A percentile compares a stretch with the other conserved stretches of the same genome.
Evolutionary conservation across 2,797 vertebrate species (phyloP).

Genomic region (Amphiprion clarkii): DNA sequence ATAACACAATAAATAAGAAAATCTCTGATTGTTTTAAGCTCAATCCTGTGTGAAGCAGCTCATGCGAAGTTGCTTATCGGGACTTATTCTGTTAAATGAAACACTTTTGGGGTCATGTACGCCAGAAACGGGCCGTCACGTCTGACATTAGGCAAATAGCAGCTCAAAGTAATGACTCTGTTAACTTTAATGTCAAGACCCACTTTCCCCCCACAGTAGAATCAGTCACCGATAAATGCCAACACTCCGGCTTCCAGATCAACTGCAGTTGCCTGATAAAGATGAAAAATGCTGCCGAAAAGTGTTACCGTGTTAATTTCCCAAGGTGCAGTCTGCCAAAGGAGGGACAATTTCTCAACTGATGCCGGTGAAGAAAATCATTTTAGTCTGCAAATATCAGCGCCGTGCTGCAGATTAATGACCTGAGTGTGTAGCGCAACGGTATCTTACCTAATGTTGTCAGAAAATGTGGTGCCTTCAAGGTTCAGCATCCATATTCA

Average conservation of each 20-base stretch:
- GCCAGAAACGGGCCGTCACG: no score
- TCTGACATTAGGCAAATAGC: no score
- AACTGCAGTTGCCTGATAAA: slow-evolving; percentile 33
- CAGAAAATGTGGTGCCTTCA: no score
- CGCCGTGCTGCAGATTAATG: neutral
- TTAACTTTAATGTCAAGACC: neutral
- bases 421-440: neutral
- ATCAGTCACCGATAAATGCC: slow-evolving; percentile 35
- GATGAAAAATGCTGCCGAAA: slow-evolving; percentile 33
- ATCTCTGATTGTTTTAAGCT: neutral
- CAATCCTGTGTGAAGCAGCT: neutral
- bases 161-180: neutral
- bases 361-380: neutral
- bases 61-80: no score
- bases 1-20: no score
- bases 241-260: slow-evolving; percentile 23
- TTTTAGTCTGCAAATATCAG: slow-evolving; percentile 26
- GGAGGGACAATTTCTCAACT: slow-evolving; percentile 13
- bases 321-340: slow-evolving; percentile 15
- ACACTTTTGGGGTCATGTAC: no score
- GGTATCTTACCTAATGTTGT: neutral
- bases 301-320: slow-evolving; percentile 17
- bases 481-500: no score
- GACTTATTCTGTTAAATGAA: no score
- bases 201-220: neutral